phyloP scores from a whole-genome alignment of 2,888 invertebrate genomes.

The Lycaena phlaeas region DNA sequence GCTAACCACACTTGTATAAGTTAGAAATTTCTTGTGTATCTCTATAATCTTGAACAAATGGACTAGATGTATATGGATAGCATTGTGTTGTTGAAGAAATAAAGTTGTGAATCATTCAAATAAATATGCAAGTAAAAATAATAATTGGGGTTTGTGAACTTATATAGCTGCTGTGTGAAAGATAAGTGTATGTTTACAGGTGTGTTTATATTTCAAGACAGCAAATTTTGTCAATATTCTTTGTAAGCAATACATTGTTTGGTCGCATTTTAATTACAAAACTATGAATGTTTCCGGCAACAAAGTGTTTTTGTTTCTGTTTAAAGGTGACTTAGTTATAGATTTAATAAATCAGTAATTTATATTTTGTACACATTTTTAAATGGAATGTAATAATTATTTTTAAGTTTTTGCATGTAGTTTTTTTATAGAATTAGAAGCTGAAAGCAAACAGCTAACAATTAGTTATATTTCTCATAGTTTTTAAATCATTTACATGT shows the following conservation, averaged over 20 bases:
- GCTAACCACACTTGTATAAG: too few species aligned
- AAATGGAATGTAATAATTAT: neutral
- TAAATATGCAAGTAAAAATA: too few species aligned
- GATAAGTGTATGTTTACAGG: neutral
- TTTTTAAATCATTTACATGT: too few species aligned
- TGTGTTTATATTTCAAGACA: too few species aligned
- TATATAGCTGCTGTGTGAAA: neutral
- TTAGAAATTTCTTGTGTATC: too few species aligned
- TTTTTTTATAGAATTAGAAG: neutral
- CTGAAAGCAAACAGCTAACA: neutral
- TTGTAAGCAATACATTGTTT: neutral
- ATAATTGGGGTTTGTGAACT: neutral
- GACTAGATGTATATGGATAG: too few species aligned
- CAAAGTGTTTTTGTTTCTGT: neutral
- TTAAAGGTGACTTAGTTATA: neutral
- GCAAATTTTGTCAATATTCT: too few species aligned
- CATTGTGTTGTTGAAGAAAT: too few species aligned
- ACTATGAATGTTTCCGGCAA: neutral
- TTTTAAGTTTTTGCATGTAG: conserved; percentile 1
- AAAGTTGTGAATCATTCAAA: too few species aligned
- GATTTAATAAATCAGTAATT: conserved; percentile 2
- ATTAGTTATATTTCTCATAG: neutral
- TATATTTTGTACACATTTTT: conserved; percentile 6
- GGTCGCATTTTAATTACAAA: neutral
- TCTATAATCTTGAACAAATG: too few species aligned